Evolutionary conservation across 2,797 vertebrate genomes (phyloP).

Genomic region (Platalea minor): DNA sequence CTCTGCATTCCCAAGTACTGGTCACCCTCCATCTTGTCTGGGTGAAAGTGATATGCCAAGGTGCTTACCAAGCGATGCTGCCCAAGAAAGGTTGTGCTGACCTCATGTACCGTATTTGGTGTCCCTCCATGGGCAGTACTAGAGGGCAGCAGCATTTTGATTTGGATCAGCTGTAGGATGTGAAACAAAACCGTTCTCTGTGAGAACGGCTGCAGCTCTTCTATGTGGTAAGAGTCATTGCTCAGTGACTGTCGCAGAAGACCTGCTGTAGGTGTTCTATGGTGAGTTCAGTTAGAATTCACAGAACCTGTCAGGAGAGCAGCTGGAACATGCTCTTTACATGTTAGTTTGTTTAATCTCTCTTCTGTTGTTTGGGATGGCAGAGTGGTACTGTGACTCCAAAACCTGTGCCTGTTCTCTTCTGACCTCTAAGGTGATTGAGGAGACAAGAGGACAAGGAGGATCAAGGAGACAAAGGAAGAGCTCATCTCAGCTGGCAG

Average conservation of each 20-base stretch:
- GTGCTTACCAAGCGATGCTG: background rate
- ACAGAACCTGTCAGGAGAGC: background rate
- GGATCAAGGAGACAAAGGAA: background rate
- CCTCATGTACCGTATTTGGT: background rate
- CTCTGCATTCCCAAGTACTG: background rate
- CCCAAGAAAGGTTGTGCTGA: background rate
- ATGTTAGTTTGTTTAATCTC: background rate
- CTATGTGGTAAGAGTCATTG: background rate
- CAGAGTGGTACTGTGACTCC: background rate
- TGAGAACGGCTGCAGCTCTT: background rate
- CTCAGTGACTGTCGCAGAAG: background rate
- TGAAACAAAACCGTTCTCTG: background rate
- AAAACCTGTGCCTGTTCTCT: background rate
- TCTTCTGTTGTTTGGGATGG: background rate
- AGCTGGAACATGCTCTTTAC: background rate
- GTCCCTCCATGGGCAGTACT: background rate
- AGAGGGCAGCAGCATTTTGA: background rate
- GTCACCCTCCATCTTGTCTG: background rate
- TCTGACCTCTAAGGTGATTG: background rate
- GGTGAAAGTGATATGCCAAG: background rate
- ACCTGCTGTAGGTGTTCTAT: background rate
- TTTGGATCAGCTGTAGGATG: background rate
- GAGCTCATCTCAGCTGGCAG: background rate
- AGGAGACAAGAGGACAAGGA: background rate
- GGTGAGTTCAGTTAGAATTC: background rate